phyloP scores from a whole-genome alignment of 2,888 invertebrate genomes.

The Lepidochitona cinerea region DNA sequence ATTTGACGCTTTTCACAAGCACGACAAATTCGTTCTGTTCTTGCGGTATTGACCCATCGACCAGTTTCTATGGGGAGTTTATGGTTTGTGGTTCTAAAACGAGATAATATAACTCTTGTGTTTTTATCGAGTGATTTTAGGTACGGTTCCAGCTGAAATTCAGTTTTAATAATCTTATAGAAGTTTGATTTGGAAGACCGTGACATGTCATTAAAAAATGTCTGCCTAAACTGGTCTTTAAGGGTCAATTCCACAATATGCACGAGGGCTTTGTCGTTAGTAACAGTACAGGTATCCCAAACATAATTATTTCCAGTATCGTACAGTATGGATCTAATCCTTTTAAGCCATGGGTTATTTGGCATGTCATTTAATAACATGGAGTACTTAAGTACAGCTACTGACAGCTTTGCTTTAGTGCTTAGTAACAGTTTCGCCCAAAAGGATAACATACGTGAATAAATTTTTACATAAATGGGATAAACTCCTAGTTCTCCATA shows the following conservation, averaged over 20 bases:
- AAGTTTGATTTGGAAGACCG: neutral
- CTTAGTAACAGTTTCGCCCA: conserved; percentile 4
- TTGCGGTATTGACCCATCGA: conserved; percentile 8
- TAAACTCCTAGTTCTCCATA: conserved; percentile 14
- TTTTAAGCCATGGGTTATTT: neutral
- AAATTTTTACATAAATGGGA: conserved; percentile 7
- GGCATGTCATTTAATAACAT: neutral
- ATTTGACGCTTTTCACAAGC: conserved; percentile 1
- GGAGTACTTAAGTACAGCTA: too few species aligned
- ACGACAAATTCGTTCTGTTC: conserved; percentile 1
- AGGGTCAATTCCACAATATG: neutral
- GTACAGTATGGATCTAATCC: neutral
- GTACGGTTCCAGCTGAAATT: neutral
- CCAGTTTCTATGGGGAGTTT: conserved; percentile 15
- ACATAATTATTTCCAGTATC: neutral
- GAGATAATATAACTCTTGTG: neutral
- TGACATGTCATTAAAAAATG: neutral
- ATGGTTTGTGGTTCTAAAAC: conserved; percentile 11
- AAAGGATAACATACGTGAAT: conserved; percentile 8
- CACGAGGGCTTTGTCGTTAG: neutral
- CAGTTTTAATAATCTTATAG: neutral
- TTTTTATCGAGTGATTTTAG: neutral
- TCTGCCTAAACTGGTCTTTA: conserved; percentile 7
- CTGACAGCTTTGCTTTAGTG: neutral
- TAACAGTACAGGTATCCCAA: neutral